Percentiles rank a stretch among this genome's conserved stretches.
These are phyloP conservation scores for Gymnothorax reevesii DNA, from an alignment of 2,797 vertebrate species.

Conservation along the genomic window DNA sequence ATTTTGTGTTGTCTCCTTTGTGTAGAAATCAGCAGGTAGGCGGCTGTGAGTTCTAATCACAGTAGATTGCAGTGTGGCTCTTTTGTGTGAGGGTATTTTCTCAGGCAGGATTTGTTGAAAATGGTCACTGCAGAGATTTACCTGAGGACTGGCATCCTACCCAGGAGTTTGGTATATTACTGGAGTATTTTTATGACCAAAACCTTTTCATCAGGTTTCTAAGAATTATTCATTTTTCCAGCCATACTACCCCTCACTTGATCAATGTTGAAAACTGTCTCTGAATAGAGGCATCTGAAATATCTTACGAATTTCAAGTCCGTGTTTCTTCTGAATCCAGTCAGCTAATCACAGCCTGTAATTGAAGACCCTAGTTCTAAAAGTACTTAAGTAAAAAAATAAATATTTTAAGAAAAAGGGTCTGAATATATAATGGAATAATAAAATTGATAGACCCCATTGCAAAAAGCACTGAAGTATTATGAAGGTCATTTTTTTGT, in stretches of 20 bases:
- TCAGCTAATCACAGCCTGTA: too few species aligned
- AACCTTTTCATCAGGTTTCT: not conserved
- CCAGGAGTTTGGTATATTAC: not conserved
- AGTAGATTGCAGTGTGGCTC: not conserved
- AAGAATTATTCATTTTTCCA: not conserved
- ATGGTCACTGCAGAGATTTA: not conserved
- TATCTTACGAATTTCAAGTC: too few species aligned
- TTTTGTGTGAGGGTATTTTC: constrained; percentile 11
- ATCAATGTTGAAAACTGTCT: not conserved
- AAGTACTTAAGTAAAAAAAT: too few species aligned
- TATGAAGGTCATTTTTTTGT: too few species aligned
- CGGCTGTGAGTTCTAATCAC: not conserved
- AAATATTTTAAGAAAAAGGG: too few species aligned
- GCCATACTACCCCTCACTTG: not conserved
- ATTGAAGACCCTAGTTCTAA: too few species aligned
- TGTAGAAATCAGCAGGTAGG: not conserved
- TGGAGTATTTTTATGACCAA: not conserved
- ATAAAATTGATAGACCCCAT: too few species aligned
- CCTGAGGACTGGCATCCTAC: constrained; percentile 4
- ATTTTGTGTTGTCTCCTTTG: not conserved
- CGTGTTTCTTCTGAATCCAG: too few species aligned
- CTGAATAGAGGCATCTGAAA: not conserved
- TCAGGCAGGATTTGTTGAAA: not conserved
- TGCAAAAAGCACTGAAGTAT: too few species aligned
- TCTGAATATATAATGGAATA: too few species aligned